Conservation (phyloP, 2,113 vertebrate genomes). For the Tichodroma muraria region DNA sequence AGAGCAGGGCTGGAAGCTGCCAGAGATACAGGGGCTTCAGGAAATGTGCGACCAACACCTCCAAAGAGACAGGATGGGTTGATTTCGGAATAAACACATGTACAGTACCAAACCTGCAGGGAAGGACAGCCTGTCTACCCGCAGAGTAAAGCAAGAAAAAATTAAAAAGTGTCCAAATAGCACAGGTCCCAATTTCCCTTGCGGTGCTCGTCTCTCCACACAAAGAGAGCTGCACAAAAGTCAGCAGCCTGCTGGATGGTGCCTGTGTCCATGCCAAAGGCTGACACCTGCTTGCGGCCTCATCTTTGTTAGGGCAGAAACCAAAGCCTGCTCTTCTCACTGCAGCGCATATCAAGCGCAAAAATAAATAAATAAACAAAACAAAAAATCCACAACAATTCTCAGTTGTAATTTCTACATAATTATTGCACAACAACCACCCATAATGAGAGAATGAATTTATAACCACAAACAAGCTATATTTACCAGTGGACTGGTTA, state of each 20-base stretch:
- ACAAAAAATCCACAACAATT: neutral
- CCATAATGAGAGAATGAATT: slow-evolving; percentile 35
- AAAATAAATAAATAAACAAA: neutral
- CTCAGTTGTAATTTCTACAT: neutral
- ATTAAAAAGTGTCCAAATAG: neutral
- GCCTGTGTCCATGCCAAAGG: neutral
- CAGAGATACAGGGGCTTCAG: neutral
- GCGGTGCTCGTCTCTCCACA: accelerated
- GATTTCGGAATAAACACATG: neutral
- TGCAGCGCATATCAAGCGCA: neutral
- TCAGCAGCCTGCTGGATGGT: neutral
- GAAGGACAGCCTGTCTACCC: neutral
- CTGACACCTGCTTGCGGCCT: neutral
- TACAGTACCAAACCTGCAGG: neutral
- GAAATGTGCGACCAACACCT: accelerated
- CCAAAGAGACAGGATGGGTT: neutral
- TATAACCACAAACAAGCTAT: slow-evolving; percentile 28
- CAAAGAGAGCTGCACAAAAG: neutral
- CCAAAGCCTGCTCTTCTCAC: neutral
- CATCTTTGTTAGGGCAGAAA: neutral
- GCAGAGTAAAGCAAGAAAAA: neutral
- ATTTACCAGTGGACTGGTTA: slow-evolving; percentile 47
- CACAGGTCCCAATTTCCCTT: accelerated
- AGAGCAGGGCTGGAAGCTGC: neutral
- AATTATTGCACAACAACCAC: slow-evolving; percentile 24